Base-by-base conservation (phyloP, 2,113 vertebrate genomes). In the Catagonus wagneri region DNA sequence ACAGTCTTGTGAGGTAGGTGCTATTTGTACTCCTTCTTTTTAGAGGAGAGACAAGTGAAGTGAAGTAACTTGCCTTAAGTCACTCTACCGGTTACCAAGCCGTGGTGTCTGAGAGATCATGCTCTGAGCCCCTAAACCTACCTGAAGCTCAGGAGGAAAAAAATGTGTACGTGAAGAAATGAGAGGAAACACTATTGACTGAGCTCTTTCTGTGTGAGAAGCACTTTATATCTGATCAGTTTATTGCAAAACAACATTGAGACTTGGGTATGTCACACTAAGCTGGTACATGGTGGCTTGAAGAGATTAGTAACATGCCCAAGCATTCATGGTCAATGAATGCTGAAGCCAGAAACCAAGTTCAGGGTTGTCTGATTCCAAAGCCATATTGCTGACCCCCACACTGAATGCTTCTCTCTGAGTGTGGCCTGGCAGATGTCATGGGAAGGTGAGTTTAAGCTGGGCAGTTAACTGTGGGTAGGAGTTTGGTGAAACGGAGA, bases 241-340 rank as follows among this genome's bases (percentile, higher is more conserved):
- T 27, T 76, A 2, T 44, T 44, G 32, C 56, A 68, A 72, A 58
- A 39, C 16, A n/a, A 3, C 16, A 1, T 0, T 34, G 79, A 80
- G 63, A 34, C 34, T n/a, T 22, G 19, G 32, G 19, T 75, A 0
- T 79, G n/a, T 52, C 13, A 15, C 11, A 4, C 36, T 7, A 4
- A 15, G 2, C 0, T 17, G 58, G 79, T 32, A 13, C 34, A 20
- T 61, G 0, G 0, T 5, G 10, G 9, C 11, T 0, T 29, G 7
- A 32, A 54, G n/a, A 71, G 44, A 3, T 9, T 25, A 10, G 1
- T 83, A 10, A 2, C 10, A 14, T 60, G 19, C 22, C 58, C 36
- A 9, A 22, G 34, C 50, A 66, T 4, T 83, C 27, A 2, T 56
- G 25, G 25, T 4, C 88, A 60, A 9, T 54, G 39, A 92, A 36